Evolutionary conservation across 1,140 invertebrate species (phyloP), one percentile per base, ranked within the genome.

Genomic region (Drosophila murphyi): DNA sequence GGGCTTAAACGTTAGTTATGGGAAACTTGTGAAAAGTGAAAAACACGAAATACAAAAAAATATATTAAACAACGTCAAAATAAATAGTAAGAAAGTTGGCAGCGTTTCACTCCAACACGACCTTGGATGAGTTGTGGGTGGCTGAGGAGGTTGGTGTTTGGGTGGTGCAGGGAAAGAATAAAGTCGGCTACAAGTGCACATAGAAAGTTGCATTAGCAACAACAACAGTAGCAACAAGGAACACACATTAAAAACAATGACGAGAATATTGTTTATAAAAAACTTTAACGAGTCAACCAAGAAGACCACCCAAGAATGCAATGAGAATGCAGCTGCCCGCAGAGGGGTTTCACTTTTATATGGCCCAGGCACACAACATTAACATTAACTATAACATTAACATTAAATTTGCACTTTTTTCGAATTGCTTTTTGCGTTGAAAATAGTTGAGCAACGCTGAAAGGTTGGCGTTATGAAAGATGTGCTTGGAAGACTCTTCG

Each of bases 141-240:
- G 20, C 20, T 54, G 56, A 47, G 51, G 62, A 61, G 63, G 48
- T 48, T 70, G 56, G 69, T 80, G 80, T 72, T 2, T 48, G 68
- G 8, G 28, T 71, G 59, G 37, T 20, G 29, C 43, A 76, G 82
- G 87, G 75, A 85, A 86, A 81, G 82, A 87, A 87, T 74, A 69
- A 75, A 65, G 52, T 12, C 51, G 57, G 47, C 34, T 50, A 35
- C 59, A 70, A 77, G 62, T 78, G 75, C 60, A 78, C 61, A 81
- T 77, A 88, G 83, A 87, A 87, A 88, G 83, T 87, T 83, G 70
- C 79, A 80, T 80, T 60, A 87, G 72, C 78, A 82, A 81, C 74
- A 71, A 65, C 73, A 70, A 50, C 64, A 68, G 20, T 20, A 45
- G 39, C 37, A 56, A 64, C 63, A 74, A 63, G 34, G 31, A 48